Evolutionary conservation across 1,140 invertebrate species (phyloP).

Genomic region (Dicyema japonicum): DNA sequence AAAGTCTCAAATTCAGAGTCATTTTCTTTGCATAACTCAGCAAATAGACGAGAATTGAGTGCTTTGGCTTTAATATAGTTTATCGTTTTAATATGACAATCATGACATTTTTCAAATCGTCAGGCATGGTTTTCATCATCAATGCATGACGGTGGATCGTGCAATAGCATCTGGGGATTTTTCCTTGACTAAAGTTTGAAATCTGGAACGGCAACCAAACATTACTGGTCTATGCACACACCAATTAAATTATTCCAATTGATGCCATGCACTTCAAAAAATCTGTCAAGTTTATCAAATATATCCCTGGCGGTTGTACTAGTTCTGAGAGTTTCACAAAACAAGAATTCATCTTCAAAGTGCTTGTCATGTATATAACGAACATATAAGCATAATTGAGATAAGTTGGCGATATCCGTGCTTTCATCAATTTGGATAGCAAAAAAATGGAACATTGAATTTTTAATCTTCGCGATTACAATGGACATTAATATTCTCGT

Average conservation of each 20-base stretch:
- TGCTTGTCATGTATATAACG: conserved; percentile 1
- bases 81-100: not conserved
- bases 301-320: too few species aligned
- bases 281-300: too few species aligned
- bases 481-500: not conserved
- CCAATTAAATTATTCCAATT: too few species aligned
- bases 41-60: conserved; percentile 1
- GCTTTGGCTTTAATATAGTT: not conserved
- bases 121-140: conserved; percentile 1
- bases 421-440: conserved; percentile 1
- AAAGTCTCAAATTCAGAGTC: conserved; percentile 1
- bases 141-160: not conserved
- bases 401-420: not conserved
- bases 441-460: conserved; percentile 2
- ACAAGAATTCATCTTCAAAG: too few species aligned
- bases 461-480: conserved; percentile 1
- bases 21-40: conserved; percentile 1
- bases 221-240: too few species aligned
- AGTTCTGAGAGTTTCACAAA: too few species aligned
- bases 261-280: too few species aligned
- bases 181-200: too few species aligned
- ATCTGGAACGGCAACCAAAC: too few species aligned
- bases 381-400: not conserved
- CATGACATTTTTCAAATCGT: not conserved
- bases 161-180: too few species aligned